Evolutionary conservation across 2,888 invertebrate genomes (phyloP).

Genomic region (Sminthurides aquaticus): DNA sequence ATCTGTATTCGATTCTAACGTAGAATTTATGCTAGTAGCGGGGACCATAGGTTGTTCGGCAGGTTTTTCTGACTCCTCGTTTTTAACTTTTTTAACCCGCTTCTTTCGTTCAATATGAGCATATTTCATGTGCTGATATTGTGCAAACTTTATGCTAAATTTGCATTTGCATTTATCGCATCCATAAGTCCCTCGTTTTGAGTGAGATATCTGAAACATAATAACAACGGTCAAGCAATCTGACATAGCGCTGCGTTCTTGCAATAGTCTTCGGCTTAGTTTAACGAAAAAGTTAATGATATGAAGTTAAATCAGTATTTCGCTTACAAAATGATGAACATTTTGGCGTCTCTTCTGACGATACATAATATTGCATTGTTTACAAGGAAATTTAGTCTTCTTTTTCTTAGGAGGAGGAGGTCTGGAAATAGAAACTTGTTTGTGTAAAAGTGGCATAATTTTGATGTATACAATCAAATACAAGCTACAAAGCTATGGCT

Average conservation of each 20-base stretch:
- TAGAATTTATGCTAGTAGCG: not conserved
- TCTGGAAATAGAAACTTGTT: not conserved
- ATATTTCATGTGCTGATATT: constrained; percentile 12
- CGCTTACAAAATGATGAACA: not conserved
- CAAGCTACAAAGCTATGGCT: too few species aligned
- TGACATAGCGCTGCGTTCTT: too few species aligned
- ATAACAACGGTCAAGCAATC: too few species aligned
- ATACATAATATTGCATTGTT: not conserved
- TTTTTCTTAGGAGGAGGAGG: not conserved
- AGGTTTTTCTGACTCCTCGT: not conserved
- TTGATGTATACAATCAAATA: too few species aligned
- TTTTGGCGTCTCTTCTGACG: not conserved
- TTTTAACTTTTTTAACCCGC: constrained; percentile 4
- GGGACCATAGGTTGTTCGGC: not conserved
- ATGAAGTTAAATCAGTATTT: too few species aligned
- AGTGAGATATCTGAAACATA: constrained; percentile 14
- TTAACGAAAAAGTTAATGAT: too few species aligned
- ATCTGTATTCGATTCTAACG: not conserved
- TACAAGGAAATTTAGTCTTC: too few species aligned
- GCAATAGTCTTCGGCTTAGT: too few species aligned
- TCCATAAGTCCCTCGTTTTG: constrained; percentile 3
- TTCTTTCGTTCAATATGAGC: too few species aligned
- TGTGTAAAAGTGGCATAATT: too few species aligned
- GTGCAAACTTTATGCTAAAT: constrained; percentile 11
- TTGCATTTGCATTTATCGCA: constrained; percentile 17